phyloP scores from a whole-genome alignment of 2,113 vertebrate species.

The Tenrec ecaudatus region DNA sequence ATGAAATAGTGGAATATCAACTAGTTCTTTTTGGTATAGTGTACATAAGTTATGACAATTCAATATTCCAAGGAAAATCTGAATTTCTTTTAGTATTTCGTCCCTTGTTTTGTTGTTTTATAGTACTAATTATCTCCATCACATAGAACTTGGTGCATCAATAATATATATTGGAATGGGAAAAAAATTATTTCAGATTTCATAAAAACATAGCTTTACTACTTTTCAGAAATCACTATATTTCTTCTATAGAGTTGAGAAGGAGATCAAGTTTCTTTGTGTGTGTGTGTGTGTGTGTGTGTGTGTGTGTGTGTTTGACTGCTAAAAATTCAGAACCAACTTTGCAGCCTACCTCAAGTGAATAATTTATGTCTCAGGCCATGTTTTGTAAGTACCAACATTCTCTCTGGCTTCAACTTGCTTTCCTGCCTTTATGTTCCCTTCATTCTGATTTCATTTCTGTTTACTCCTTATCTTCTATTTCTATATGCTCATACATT shows the following conservation, averaged over 20 bases:
- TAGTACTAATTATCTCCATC: neutral
- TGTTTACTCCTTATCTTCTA: neutral
- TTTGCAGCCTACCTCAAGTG: neutral
- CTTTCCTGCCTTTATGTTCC: neutral
- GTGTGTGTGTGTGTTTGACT: neutral
- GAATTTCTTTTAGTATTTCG: neutral
- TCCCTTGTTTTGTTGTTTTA: neutral
- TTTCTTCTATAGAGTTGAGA: neutral
- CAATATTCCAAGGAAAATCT: neutral
- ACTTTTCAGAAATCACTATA: conserved; percentile 21
- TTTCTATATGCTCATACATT: neutral
- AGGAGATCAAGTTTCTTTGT: neutral
- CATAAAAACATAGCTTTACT: conserved; percentile 9
- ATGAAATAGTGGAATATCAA: no score
- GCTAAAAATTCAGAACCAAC: conserved; percentile 16
- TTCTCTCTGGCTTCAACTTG: neutral
- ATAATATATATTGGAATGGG: neutral
- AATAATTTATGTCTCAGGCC: conserved; percentile 13
- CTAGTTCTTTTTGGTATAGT: no score
- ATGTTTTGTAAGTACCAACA: neutral
- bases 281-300: no score
- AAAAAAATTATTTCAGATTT: conserved; percentile 34
- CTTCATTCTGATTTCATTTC: conserved; percentile 18
- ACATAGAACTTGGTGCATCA: neutral
- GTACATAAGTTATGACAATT: neutral